phyloP scores from a whole-genome alignment of 2,113 vertebrate genomes.

The Pavo muticus region DNA sequence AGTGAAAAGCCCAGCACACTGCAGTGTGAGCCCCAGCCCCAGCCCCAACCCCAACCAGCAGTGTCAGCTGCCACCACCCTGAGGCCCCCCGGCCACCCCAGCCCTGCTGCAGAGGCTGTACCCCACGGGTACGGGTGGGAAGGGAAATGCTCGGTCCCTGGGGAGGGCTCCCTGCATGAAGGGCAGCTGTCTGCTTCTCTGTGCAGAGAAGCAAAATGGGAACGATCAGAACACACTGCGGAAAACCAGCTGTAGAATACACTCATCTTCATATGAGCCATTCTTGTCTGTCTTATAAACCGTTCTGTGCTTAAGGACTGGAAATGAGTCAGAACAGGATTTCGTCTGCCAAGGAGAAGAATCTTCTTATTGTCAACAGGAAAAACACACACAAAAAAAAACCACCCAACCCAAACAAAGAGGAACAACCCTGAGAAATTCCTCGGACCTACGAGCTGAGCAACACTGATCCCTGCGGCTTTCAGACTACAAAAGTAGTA shows the following conservation, averaged over 20 bases:
- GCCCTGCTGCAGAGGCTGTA: background rate
- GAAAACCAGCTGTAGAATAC: background rate
- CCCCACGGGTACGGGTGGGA: background rate
- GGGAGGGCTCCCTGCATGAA: background rate
- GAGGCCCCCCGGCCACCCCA: background rate
- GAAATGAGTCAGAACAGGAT: slow-evolving; percentile 10
- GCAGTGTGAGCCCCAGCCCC: background rate
- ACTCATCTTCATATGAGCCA: background rate
- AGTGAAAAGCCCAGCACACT: background rate
- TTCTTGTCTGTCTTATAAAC: background rate
- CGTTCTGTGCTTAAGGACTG: background rate
- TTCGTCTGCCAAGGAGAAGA: background rate
- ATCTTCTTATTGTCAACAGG: background rate
- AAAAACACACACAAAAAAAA: background rate
- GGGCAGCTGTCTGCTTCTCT: background rate
- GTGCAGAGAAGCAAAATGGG: background rate
- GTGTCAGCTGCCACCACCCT: background rate
- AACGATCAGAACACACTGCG: background rate
- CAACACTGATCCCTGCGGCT: background rate
- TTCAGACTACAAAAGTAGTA: background rate
- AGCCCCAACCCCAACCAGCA: background rate
- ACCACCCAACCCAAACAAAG: background rate
- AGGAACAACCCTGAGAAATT: background rate
- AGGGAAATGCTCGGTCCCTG: background rate
- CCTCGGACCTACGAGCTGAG: background rate